Percentiles rank a stretch among this genome's conserved stretches.
These are phyloP conservation scores for Quadroppia sp. DNA, from an alignment of 2,888 invertebrate species.

Conservation along the genomic window DNA sequence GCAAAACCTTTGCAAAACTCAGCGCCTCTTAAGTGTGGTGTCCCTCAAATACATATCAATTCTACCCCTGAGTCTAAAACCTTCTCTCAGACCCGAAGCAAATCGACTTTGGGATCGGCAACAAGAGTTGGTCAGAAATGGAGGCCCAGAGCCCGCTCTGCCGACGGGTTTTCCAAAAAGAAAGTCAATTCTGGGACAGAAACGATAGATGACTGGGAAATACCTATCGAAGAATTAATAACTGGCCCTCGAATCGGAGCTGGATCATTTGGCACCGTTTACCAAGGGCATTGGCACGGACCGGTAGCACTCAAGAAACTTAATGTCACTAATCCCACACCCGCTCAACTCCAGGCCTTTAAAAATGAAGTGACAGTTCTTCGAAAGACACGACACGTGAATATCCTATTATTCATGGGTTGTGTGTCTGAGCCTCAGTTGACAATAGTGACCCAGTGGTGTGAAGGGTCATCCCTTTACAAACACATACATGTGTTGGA, in stretches of 20 bases:
- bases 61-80: slow-evolving; percentile 51
- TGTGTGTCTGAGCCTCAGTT: slow-evolving; percentile 93
- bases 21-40: slow-evolving; percentile 22
- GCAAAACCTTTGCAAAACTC: no score
- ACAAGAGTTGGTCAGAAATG: slow-evolving; percentile 79
- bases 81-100: slow-evolving; percentile 54
- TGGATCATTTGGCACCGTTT: slow-evolving; percentile 98
- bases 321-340: slow-evolving; percentile 94
- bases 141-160: slow-evolving; percentile 82
- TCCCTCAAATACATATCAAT: slow-evolving; percentile 20
- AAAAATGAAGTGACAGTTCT: slow-evolving; percentile 94
- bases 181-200: slow-evolving; percentile 62
- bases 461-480: slow-evolving; percentile 94
- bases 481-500: slow-evolving; percentile 96
- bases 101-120: slow-evolving; percentile 74
- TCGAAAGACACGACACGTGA: slow-evolving; percentile 77
- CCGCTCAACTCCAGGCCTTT: slow-evolving; percentile 86
- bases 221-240: slow-evolving; percentile 86
- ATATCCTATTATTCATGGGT: slow-evolving; percentile 97
- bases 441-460: slow-evolving; percentile 99
- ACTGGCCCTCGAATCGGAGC: slow-evolving; percentile 90
- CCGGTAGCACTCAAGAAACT: slow-evolving; percentile 96
- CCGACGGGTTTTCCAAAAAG: slow-evolving; percentile 78
- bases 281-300: slow-evolving; percentile 97
- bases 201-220: slow-evolving; percentile 95